phyloP scores from a whole-genome alignment of 64 coral and sea anemone species.

The Pachyseris speciosa region DNA sequence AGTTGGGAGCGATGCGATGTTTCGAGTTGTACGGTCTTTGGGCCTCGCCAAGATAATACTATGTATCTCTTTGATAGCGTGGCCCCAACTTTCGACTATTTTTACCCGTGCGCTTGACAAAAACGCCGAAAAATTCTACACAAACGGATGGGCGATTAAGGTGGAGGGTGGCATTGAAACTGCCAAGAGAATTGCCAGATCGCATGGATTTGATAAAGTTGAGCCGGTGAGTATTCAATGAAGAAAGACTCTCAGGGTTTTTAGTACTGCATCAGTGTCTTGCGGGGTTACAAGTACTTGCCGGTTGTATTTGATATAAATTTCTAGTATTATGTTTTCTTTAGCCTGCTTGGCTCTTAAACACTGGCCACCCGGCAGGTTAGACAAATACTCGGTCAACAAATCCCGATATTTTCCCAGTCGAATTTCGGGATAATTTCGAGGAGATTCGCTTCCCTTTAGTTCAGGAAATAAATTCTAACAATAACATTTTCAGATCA shows the following conservation, averaged over 20 bases:
- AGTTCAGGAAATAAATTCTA: not conserved
- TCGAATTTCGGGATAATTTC: not conserved
- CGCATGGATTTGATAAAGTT: conserved; percentile 96
- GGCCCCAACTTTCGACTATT: conserved; percentile 5
- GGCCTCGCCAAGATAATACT: conserved; percentile 79
- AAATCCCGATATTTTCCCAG: conserved; percentile 12
- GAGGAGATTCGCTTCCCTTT: not conserved
- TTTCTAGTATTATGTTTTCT: conserved; percentile 64
- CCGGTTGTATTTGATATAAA: conserved; percentile 45
- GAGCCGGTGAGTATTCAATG: conserved; percentile 72
- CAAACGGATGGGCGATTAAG: conserved; percentile 97
- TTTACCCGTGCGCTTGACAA: not conserved
- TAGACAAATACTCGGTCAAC: conserved; percentile 41
- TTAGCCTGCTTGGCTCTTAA: conserved; percentile 41
- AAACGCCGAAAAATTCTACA: conserved; percentile 77
- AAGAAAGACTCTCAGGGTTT: not conserved
- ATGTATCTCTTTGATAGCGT: conserved; percentile 41
- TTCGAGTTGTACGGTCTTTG: conserved; percentile 68
- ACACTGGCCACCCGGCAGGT: conserved; percentile 40
- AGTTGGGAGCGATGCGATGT: conserved; percentile 92
- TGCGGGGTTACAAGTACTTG: conserved; percentile 51
- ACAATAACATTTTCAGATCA: not conserved
- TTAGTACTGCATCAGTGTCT: not conserved
- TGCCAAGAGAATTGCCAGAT: conserved; percentile 86
- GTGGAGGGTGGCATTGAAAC: conserved; percentile 83